phyloP scores from a whole-genome alignment of 2,888 invertebrate genomes.

The Pandemis heparana region DNA sequence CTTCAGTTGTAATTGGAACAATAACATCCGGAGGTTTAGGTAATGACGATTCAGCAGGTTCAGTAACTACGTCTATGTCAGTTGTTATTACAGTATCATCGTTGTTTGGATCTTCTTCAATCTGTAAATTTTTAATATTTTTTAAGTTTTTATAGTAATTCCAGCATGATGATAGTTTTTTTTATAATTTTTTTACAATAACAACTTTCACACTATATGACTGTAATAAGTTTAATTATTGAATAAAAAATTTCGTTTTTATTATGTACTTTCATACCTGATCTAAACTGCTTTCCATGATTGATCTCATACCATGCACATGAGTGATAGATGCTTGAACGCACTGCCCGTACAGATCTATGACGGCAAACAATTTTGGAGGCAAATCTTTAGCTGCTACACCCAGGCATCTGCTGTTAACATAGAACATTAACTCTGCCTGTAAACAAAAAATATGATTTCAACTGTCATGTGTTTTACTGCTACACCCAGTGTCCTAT shows the following conservation, averaged over 20 bases:
- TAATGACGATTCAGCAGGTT: slow-evolving; percentile 49
- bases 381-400: slow-evolving; percentile 93
- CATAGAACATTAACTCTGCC: slow-evolving; percentile 94
- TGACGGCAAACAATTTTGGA: slow-evolving; percentile 93
- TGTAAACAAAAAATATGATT: slow-evolving; percentile 60
- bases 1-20: slow-evolving; percentile 63
- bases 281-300: slow-evolving; percentile 65
- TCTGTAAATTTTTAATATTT: slow-evolving; percentile 49
- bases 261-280: slow-evolving; percentile 55
- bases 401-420: slow-evolving; percentile 96
- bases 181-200: not conserved
- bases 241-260: too few species aligned
- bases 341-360: slow-evolving; percentile 97
- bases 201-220: too few species aligned
- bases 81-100: slow-evolving; percentile 67
- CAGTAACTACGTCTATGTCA: slow-evolving; percentile 57
- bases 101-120: slow-evolving; percentile 69
- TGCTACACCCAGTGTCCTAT: too few species aligned
- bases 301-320: slow-evolving; percentile 60
- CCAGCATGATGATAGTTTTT: not conserved
- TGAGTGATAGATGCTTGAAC: slow-evolving; percentile 91
- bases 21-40: slow-evolving; percentile 59
- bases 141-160: not conserved
- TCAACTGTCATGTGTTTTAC: not conserved
- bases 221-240: too few species aligned